Base-by-base conservation (phyloP, 2,888 invertebrate genomes). In the Deilephila porcellus region DNA sequence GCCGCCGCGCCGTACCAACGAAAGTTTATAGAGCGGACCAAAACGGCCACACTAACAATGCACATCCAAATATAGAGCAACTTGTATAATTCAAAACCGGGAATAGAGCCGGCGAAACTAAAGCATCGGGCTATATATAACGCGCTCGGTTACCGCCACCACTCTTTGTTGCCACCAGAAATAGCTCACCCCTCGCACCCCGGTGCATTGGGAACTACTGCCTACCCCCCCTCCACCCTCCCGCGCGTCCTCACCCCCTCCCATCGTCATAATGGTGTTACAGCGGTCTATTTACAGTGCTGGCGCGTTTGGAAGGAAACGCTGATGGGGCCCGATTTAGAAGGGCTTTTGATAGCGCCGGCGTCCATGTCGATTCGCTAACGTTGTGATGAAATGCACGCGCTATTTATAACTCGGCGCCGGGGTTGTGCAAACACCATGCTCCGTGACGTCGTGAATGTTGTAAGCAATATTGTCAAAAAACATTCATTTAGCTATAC, bases 111-210 rank as follows among this genome's bases (percentile, higher is more conserved):
- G 82, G 80, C 79, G 85, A 85, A 89, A 87, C 84, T 88, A 90
- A 91, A 90, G 89, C 90, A 90, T 90, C 86, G 87, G 87, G 78
- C 86, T 77, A 74, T 83, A 84, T 93, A 93, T 91, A 88, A 83
- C 72, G 78, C 80, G 79, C 81, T 81, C 78, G 77, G 80, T 85
- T 87, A 89, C 88, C 90, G 86, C 88, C 88, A 82, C 86, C 84
- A 86, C 87, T 89, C 92, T 91, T 90, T 90, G 91, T 91, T 87
- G 83, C 25, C 80, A 83, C 81, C 78, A 80, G 81, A 91, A 92
- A 92, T 91, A 92, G 84, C 86, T 25, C 52, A 52, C 25, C 45
- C 67, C 67, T 25, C 45, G 1, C 52, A 17, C 14, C 67, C 52
- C 52, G 45, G 67, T 67, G 67, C 67, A 67, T 52, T 5, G 67